Base-by-base conservation (phyloP, 2,888 invertebrate genomes). In the Melinaea menophilus region DNA sequence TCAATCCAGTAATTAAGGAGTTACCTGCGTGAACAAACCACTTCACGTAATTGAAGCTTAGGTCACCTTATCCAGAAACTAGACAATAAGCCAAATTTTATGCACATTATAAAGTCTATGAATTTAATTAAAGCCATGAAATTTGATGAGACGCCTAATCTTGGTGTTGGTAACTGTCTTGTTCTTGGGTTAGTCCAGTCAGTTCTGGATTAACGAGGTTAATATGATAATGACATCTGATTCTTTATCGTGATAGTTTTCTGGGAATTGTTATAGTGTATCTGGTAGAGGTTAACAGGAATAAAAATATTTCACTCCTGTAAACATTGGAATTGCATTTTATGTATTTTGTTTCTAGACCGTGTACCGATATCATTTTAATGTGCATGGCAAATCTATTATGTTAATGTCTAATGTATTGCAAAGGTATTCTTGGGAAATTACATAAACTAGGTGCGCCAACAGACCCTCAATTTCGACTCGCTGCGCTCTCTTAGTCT, bases 1-100 rank as follows among this genome's bases (percentile, higher is more conserved):
- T 81, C 81, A 79, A 79, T 81, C 81, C 81, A 79, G 81, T 88
- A 88, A 90, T 90, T 88, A 88, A 89, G 86, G 88, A 88, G 89
- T 86, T 88, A 90, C 89, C 90, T 90, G 90, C 85, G 86, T 86
- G 88, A 86, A 89, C 88, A 86, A 83, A 84, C 86, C 86, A 83
- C 88, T 87, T 79, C 76, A 79, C 82, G 82, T 88, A 90, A 90
- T 90, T 89, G 86, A 86, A 85, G 86, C 87, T 85, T 86, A 82
- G 85, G 83, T 81, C 86, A 84, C 86, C 84, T 85, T 87, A 85
- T 88, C 83, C 82, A 82, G 79, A 80, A 84, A 86, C 22, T 78
- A 87, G 88, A 85, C 84, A 82, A 81, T 71, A 84, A 88, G 84
- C 84, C 86, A 85, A 89, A 89, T 88, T 88, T 88, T 84, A 87